A percentile compares a stretch with the other conserved stretches of the same genome.
phyloP scores from a whole-genome alignment of 2,888 invertebrate genomes.

The Drosophila meridionalis region DNA sequence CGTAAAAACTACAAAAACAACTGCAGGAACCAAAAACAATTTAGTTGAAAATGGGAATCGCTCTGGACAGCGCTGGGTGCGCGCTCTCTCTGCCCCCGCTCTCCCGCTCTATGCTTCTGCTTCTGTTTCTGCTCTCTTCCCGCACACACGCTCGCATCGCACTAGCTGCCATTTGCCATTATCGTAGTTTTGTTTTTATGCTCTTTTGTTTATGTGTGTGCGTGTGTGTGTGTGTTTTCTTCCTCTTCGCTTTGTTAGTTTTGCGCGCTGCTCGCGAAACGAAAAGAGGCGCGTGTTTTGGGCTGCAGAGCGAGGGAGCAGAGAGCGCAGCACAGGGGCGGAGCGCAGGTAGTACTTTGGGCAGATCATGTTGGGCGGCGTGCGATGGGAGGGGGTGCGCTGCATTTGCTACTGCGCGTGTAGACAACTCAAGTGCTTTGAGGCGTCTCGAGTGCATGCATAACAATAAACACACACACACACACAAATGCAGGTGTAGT shows the following conservation, averaged over 20 bases:
- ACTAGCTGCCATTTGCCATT: slow-evolving; percentile 64
- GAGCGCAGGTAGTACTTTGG: not conserved
- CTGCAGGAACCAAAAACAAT: slow-evolving; percentile 15
- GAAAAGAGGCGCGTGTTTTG: slow-evolving; percentile 60
- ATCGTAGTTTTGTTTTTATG: slow-evolving; percentile 60
- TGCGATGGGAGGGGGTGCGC: not conserved
- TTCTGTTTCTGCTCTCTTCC: not conserved
- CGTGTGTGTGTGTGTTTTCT: slow-evolving; percentile 21
- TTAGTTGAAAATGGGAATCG: slow-evolving; percentile 42
- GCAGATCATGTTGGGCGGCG: slow-evolving; percentile 10
- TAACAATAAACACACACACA: slow-evolving; percentile 24
- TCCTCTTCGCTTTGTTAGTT: slow-evolving; percentile 49
- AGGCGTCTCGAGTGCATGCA: slow-evolving; percentile 72
- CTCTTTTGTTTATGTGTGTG: slow-evolving; percentile 24
- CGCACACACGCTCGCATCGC: not conserved
- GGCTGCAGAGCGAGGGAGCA: not conserved
- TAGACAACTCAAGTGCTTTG: slow-evolving; percentile 65
- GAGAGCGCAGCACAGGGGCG: not conserved
- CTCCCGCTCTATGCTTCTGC: not conserved
- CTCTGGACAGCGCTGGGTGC: slow-evolving; percentile 20
- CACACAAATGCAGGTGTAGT: slow-evolving; percentile 3
- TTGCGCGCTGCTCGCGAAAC: slow-evolving; percentile 44
- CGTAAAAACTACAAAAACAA: slow-evolving; percentile 43
- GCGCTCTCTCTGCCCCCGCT: not conserved
- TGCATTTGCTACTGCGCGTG: slow-evolving; percentile 64